These are phyloP conservation scores for Scelioninae gen. 1 DNA, from an alignment of 2,888 invertebrate species.

Conservation along the genomic window DNA sequence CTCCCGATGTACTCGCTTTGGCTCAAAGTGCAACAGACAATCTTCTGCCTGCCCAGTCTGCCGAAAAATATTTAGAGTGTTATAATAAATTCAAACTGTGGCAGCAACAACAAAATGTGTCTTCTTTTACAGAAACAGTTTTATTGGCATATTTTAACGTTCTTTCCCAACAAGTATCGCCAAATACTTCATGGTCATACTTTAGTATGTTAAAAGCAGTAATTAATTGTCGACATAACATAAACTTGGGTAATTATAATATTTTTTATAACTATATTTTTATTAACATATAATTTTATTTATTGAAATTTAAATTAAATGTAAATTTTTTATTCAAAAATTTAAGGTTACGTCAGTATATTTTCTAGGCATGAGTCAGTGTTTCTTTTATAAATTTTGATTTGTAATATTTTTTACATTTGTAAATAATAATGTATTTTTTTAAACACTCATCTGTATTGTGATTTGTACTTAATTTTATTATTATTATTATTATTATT, in stretches of 20 bases:
- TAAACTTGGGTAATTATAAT: constrained; percentile 10
- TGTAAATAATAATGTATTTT: too few species aligned
- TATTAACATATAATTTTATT: not conserved
- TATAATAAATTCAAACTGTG: constrained; percentile 8
- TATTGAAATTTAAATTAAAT: too few species aligned
- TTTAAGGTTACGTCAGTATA: too few species aligned
- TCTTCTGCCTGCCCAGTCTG: constrained; percentile 1
- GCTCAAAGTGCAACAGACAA: constrained; percentile 2
- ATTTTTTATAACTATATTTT: not conserved
- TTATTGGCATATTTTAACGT: constrained; percentile 19
- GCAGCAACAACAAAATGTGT: constrained; percentile 1
- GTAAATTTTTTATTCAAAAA: too few species aligned
- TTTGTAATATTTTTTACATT: too few species aligned
- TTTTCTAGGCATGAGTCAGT: too few species aligned
- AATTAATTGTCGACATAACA: not conserved
- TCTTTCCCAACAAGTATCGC: not conserved
- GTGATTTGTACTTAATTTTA: not conserved
- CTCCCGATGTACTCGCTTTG: not conserved
- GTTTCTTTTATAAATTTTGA: too few species aligned
- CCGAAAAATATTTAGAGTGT: constrained; percentile 1
- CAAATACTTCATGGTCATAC: constrained; percentile 16
- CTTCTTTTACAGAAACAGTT: constrained; percentile 6
- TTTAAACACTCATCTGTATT: too few species aligned
- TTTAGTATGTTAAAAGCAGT: constrained; percentile 11
- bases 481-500: constrained; percentile 6